Conservation (phyloP, 2,888 invertebrate genomes). For the Yponomeuta plumbellus region DNA sequence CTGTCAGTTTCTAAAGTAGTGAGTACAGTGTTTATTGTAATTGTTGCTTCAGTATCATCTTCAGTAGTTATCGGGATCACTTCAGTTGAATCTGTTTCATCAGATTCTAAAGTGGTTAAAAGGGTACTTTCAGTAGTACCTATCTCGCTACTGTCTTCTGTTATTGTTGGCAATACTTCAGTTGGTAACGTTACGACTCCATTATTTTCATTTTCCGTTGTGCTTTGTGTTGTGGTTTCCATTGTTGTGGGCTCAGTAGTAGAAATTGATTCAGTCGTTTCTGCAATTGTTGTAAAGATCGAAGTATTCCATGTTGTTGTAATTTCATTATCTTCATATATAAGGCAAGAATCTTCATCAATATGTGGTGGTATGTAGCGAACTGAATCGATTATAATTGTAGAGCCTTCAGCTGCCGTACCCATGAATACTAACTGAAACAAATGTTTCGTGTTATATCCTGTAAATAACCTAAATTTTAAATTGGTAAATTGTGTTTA, state of each 20-base stretch:
- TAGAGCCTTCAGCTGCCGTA: conserved; percentile 15
- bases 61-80: not conserved
- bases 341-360: not conserved
- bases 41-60: not conserved
- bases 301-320: not conserved
- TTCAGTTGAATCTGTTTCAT: not conserved
- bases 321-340: conserved; percentile 6
- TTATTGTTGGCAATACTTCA: not conserved
- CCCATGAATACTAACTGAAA: conserved; percentile 16
- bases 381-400: conserved; percentile 15
- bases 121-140: not conserved
- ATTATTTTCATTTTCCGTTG: not conserved
- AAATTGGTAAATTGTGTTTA: not conserved
- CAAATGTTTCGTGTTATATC: not conserved
- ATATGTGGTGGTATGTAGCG: conserved; percentile 16
- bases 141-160: not conserved
- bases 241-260: too few species aligned
- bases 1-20: not conserved
- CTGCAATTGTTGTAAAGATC: too few species aligned
- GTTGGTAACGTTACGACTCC: not conserved
- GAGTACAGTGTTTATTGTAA: not conserved
- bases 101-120: not conserved
- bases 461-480: too few species aligned
- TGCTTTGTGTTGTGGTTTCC: not conserved
- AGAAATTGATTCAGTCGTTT: too few species aligned